Conservation (phyloP, 2,113 vertebrate genomes). For the Syrrhaptes paradoxus region DNA sequence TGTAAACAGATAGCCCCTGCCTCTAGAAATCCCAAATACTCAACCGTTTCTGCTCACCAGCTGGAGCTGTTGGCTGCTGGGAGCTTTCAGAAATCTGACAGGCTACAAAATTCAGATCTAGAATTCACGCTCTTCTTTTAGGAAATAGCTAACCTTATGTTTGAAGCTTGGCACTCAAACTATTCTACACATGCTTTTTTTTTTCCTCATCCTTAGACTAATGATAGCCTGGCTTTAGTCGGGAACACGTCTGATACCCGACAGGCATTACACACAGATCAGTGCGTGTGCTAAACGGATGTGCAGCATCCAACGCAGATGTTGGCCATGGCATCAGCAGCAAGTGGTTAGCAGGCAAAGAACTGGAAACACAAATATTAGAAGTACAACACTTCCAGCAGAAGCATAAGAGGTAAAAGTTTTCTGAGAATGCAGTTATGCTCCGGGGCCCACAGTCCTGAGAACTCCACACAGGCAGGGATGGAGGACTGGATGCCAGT, state of each 20-base stretch:
- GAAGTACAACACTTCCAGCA: not conserved
- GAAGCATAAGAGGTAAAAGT: not conserved
- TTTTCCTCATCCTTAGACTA: not conserved
- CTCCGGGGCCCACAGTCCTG: not conserved
- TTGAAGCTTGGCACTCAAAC: not conserved
- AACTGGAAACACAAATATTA: not conserved
- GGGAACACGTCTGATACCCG: accelerated
- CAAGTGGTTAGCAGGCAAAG: not conserved
- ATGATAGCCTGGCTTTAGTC: not conserved
- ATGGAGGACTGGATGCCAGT: not conserved
- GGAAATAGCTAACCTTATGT: not conserved
- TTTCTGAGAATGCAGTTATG: not conserved
- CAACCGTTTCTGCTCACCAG: not conserved
- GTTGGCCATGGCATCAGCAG: not conserved
- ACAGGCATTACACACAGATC: not conserved
- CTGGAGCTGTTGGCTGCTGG: not conserved
- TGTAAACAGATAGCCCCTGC: not conserved
- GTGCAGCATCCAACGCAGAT: not conserved
- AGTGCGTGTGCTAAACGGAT: not conserved
- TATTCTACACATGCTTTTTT: not conserved
- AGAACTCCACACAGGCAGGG: not conserved
- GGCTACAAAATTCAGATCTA: not conserved
- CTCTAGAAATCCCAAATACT: not conserved
- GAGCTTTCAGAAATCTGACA: not conserved
- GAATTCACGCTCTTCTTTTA: not conserved